A percentile compares a stretch with the other conserved stretches of the same genome.
These are phyloP conservation scores for Dermatemys mawii DNA, from an alignment of 2,113 vertebrate genomes.

Conservation along the genomic window DNA sequence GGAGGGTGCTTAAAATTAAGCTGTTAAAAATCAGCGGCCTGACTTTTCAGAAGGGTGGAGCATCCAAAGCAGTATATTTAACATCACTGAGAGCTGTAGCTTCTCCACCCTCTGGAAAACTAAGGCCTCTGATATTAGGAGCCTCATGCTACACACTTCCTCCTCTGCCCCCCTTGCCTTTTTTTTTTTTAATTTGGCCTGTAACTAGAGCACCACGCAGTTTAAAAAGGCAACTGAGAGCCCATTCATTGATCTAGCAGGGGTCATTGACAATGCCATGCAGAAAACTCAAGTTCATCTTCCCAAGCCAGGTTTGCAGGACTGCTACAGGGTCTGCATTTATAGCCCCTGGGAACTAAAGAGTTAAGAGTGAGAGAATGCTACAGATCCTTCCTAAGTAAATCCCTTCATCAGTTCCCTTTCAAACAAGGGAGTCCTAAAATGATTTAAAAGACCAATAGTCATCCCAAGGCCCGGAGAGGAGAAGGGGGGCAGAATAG, in stretches of 20 bases:
- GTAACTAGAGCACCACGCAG: neutral
- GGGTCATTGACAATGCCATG: neutral
- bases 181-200: neutral
- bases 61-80: neutral
- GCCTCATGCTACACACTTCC: neutral
- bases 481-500: neutral
- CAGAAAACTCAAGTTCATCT: neutral
- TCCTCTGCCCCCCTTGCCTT: too few relatives aligned
- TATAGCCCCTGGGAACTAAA: neutral
- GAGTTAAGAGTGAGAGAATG: constrained; percentile 20
- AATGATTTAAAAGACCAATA: neutral
- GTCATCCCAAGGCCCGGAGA: neutral
- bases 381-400: constrained; percentile 2
- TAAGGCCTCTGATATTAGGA: neutral
- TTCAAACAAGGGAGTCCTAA: neutral
- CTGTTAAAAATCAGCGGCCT: neutral
- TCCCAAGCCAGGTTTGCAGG: neutral
- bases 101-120: neutral
- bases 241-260: neutral
- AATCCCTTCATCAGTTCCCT: constrained; percentile 4
- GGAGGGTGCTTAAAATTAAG: neutral
- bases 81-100: neutral
- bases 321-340: constrained; percentile 12
- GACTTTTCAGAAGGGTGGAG: neutral
- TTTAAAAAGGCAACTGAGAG: neutral